These are phyloP conservation scores for Ceuthmochares aereus DNA, from an alignment of 2,113 vertebrate species.

Conservation along the genomic window DNA sequence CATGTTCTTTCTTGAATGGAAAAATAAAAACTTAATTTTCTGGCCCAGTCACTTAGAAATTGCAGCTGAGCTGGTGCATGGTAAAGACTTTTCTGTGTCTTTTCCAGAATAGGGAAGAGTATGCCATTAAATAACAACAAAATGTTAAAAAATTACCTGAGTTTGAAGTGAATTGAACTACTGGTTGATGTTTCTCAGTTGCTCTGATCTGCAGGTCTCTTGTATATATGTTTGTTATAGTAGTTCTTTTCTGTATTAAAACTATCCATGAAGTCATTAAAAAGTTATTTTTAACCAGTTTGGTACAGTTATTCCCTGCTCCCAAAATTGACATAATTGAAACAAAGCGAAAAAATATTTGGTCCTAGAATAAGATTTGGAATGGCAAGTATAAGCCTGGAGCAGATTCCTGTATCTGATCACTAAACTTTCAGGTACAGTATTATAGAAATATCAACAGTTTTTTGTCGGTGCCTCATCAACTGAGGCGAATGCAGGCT, in stretches of 20 bases:
- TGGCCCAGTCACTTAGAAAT: slow-evolving; percentile 35
- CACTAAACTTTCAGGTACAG: not conserved
- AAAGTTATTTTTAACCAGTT: not conserved
- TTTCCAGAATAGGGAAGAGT: not conserved
- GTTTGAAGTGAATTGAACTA: not conserved
- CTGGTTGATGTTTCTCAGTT: not conserved
- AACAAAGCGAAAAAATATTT: not conserved
- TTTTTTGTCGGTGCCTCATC: not conserved
- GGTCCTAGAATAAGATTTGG: not conserved
- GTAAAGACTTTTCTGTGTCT: not conserved
- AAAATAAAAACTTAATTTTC: slow-evolving; percentile 46
- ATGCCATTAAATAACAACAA: not conserved
- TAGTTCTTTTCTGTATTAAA: not conserved
- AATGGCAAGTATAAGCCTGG: not conserved
- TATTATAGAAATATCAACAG: not conserved
- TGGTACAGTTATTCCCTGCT: not conserved
- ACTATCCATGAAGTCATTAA: not conserved
- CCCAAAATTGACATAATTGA: not conserved
- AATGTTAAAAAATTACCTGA: not conserved
- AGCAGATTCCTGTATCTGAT: not conserved
- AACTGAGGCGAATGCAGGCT: not conserved
- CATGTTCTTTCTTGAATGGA: not conserved
- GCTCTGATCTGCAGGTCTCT: not conserved
- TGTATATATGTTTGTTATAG: not conserved
- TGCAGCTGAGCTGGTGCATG: not conserved